Base-by-base conservation (phyloP, 2,797 vertebrate genomes). In the Eupleurogrammus muticus region DNA sequence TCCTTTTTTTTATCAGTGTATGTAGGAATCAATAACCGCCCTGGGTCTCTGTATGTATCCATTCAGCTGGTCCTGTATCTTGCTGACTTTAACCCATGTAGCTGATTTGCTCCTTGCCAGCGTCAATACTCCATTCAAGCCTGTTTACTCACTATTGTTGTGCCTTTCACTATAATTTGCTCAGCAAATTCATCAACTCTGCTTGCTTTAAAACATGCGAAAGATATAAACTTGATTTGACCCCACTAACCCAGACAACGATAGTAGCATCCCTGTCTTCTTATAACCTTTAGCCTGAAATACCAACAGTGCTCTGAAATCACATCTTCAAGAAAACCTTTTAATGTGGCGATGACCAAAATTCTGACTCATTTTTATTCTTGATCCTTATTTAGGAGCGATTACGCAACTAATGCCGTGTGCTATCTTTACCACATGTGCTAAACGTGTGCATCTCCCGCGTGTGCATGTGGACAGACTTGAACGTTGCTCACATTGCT, bases 401-500 rank as follows among this genome's bases (percentile, higher is more conserved):
- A 70, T 60, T 38, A 69, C 52, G 52, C 62, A 65, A 51, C 34
- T 38, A 20, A 51, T 75, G 24, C 35, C 20, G 13, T 11, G 38
- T 23, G 17, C 46, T 32, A 24, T 36, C 42, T 42, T 48, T 10
- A 24, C 16, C 40, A 40, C n/a, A 38, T 23, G 28, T 6, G 2
- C 20, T 63, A 20, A 44, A 14, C 24, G 54, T 34, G 34, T 17
- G 2, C 5, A 19, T n/a, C 28, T 46, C 17, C n/a, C 28, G 13
- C 38, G 21, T 48, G 48, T 61, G 7, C 2, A 19, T 5, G 1
- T 7, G 17, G 12, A 21, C 19, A 6, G 44, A 66, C 53, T 53
- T 21, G 9, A 54, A 5, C 16, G 3, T 57, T 59, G 54, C 62
- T 76, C 55, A 78, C 50, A 71, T 69, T 65, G 21, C 66, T 42